Evolutionary conservation across 2,888 invertebrate species (phyloP).

Genomic region (Hypselothyrea guttata): DNA sequence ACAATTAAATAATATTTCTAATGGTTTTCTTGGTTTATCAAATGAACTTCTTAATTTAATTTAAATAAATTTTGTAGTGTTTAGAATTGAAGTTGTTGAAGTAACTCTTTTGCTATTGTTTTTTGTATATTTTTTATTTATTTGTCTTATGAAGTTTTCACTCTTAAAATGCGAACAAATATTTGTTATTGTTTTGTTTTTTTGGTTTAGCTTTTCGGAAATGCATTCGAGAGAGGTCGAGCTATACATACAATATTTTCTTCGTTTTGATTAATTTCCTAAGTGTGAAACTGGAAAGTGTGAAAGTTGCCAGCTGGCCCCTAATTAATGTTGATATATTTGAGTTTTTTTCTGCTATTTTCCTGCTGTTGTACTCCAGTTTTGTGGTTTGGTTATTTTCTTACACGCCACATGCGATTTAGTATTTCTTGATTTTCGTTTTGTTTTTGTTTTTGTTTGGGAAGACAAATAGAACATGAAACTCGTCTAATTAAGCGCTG

Average conservation of each 20-base stretch:
- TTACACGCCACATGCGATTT: too few species aligned
- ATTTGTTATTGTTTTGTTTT: slow-evolving; percentile 44
- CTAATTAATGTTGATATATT: slow-evolving; percentile 69
- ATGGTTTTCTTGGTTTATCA: too few species aligned
- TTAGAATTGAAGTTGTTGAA: too few species aligned
- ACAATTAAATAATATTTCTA: too few species aligned
- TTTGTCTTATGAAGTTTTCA: too few species aligned
- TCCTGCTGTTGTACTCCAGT: slow-evolving; percentile 37
- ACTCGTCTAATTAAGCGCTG: slow-evolving; percentile 54
- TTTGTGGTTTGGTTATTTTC: slow-evolving; percentile 4
- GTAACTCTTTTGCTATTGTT: too few species aligned
- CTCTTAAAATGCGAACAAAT: slow-evolving; percentile 14
- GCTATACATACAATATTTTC: slow-evolving; percentile 3
- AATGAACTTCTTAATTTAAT: too few species aligned
- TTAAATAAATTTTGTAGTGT: too few species aligned
- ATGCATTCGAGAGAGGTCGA: slow-evolving; percentile 34
- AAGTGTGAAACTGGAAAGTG: slow-evolving; percentile 71
- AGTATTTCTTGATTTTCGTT: slow-evolving; percentile 3
- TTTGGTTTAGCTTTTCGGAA: slow-evolving; percentile 9
- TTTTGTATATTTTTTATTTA: too few species aligned
- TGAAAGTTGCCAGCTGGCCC: slow-evolving; percentile 57
- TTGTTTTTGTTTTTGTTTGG: slow-evolving; percentile 16
- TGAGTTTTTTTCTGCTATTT: slow-evolving; percentile 29
- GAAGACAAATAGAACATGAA: slow-evolving; percentile 63
- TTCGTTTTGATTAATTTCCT: slow-evolving; percentile 57